These are phyloP conservation scores for Marisa cornuarietis DNA, from an alignment of 1,140 invertebrate species.

Conservation along the genomic window DNA sequence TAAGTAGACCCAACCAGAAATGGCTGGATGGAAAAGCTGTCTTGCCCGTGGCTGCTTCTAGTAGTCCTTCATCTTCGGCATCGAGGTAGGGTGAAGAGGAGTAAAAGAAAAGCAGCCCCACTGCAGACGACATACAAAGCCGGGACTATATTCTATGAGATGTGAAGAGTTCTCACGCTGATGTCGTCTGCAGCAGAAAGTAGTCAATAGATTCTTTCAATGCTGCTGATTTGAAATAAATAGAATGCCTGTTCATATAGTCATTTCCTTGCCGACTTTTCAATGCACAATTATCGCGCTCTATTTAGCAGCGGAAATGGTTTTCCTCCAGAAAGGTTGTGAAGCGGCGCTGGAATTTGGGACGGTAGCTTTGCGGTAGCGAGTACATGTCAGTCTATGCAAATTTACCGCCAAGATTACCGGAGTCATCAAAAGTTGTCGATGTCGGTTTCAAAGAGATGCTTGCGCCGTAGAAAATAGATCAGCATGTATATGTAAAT, in stretches of 20 bases:
- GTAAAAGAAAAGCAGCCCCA: not conserved
- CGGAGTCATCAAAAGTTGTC: slow-evolving; percentile 12
- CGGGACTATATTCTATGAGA: slow-evolving; percentile 14
- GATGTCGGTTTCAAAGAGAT: not conserved
- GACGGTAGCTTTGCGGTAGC: slow-evolving; percentile 10
- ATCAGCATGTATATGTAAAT: not conserved
- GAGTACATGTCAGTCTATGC: slow-evolving; percentile 19
- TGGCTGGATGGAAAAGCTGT: no score
- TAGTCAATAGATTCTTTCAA: no score
- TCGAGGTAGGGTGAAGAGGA: slow-evolving; percentile 4
- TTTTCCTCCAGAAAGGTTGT: not conserved
- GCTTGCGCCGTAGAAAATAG: slow-evolving; percentile 13
- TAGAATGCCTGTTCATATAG: no score
- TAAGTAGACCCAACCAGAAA: not conserved
- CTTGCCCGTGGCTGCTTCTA: not conserved
- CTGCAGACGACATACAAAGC: slow-evolving; percentile 22
- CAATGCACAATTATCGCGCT: not conserved
- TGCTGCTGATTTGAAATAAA: no score
- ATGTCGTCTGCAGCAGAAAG: no score
- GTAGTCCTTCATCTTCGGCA: slow-evolving; percentile 18
- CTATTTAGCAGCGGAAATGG: slow-evolving; percentile 8
- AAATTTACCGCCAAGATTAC: slow-evolving; percentile 15
- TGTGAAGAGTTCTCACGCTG: no score
- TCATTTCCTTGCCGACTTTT: no score
- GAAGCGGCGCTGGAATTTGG: not conserved